These are phyloP conservation scores for Heliconius sara DNA, from an alignment of 2,888 invertebrate species.

Conservation along the genomic window DNA sequence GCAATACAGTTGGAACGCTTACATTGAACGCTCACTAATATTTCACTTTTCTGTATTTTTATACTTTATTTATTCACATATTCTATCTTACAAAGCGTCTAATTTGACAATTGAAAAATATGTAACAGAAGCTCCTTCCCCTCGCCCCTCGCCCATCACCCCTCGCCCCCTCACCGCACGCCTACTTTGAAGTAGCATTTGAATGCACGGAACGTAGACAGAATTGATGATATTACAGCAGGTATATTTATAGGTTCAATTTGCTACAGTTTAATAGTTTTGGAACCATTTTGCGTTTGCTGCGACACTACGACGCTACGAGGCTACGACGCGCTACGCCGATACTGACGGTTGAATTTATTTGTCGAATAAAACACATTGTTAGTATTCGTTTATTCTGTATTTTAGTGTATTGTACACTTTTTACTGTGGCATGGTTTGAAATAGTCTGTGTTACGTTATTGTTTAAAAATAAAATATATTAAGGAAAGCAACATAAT, in stretches of 20 bases:
- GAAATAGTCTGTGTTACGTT: background rate
- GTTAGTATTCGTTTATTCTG: background rate
- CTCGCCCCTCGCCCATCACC: too few species aligned
- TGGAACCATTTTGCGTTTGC: constrained; percentile 10
- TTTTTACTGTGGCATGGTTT: background rate
- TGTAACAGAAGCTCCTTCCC: background rate
- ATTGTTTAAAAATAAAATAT: background rate
- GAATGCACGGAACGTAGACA: constrained; percentile 7
- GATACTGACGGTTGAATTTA: constrained; percentile 4
- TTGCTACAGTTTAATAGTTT: constrained; percentile 29
- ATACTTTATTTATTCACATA: background rate
- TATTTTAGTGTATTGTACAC: background rate
- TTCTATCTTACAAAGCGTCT: constrained; percentile 9
- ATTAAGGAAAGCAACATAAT: background rate
- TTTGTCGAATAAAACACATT: constrained; percentile 6
- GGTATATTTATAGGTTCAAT: constrained; percentile 31
- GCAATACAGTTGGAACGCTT: background rate
- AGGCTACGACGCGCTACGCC: background rate
- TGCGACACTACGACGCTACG: background rate
- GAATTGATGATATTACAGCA: constrained; percentile 31
- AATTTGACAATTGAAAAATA: constrained; percentile 22
- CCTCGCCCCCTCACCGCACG: background rate
- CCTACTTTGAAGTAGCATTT: constrained; percentile 1
- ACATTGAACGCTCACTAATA: background rate
- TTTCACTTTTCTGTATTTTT: background rate